Evolutionary conservation across 2,888 invertebrate genomes (phyloP).

Genomic region (Venusia cambrica): DNA sequence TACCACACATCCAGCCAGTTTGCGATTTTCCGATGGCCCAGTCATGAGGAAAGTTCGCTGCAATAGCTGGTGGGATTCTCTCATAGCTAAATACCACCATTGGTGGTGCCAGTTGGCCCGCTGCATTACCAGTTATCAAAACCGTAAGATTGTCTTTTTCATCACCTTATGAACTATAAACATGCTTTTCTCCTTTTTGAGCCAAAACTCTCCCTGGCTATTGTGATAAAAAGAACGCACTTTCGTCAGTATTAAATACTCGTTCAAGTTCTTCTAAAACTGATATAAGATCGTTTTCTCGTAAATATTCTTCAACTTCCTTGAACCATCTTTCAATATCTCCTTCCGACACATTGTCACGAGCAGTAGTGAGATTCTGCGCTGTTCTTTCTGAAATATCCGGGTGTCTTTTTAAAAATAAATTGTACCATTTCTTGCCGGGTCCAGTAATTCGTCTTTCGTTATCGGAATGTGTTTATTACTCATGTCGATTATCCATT

Average conservation of each 20-base stretch:
- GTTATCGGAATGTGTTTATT: too few species aligned
- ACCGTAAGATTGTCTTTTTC: constrained; percentile 31
- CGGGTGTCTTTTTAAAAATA: too few species aligned
- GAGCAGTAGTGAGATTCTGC: too few species aligned
- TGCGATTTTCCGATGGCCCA: constrained; percentile 7
- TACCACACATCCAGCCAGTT: constrained; percentile 4
- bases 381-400: too few species aligned
- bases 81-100: constrained; percentile 24
- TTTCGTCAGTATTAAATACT: constrained; percentile 32
- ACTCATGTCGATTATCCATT: too few species aligned
- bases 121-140: constrained; percentile 29
- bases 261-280: constrained; percentile 27
- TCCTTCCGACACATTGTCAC: too few species aligned
- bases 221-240: constrained; percentile 29
- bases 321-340: too few species aligned
- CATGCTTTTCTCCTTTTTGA: constrained; percentile 30
- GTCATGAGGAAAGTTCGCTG: constrained; percentile 1
- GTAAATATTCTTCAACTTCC: too few species aligned
- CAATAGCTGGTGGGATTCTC: constrained; percentile 10
- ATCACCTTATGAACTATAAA: constrained; percentile 29
- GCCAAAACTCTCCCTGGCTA: constrained; percentile 27
- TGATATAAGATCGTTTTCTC: too few species aligned
- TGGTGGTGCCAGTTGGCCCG: constrained; percentile 21
- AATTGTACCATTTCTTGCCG: too few species aligned
- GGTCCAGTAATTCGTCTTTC: too few species aligned